phyloP scores from a whole-genome alignment of 2,888 invertebrate species.

The Agrenia bidenticulata region DNA sequence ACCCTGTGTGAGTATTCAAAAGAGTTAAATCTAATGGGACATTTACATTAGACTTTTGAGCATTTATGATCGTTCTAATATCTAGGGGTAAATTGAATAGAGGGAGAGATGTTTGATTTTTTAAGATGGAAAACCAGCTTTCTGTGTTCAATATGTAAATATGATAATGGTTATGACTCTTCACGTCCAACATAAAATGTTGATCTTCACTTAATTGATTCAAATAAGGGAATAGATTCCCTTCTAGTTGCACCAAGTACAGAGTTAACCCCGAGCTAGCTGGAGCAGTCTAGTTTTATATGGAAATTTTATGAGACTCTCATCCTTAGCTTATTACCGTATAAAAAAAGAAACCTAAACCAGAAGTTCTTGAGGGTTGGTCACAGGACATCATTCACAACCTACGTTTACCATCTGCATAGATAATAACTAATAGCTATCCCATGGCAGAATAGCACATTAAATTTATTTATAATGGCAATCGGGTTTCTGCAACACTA shows the following conservation, averaged over 20 bases:
- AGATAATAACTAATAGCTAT: too few species aligned
- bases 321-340: not conserved
- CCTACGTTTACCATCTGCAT: too few species aligned
- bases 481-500: too few species aligned
- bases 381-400: too few species aligned
- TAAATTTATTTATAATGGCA: too few species aligned
- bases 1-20: too few species aligned
- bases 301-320: slow-evolving; percentile 4
- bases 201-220: slow-evolving; percentile 22
- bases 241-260: not conserved
- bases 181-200: slow-evolving; percentile 20
- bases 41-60: not conserved
- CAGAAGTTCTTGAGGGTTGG: slow-evolving; percentile 1
- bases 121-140: slow-evolving; percentile 19
- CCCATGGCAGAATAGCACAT: too few species aligned
- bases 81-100: too few species aligned
- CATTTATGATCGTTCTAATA: too few species aligned
- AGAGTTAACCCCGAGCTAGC: slow-evolving; percentile 2
- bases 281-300: slow-evolving; percentile 2
- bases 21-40: slow-evolving; percentile 1
- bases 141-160: slow-evolving; percentile 21
- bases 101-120: slow-evolving; percentile 12
- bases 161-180: slow-evolving; percentile 22
- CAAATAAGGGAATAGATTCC: slow-evolving; percentile 19
- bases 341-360: slow-evolving; percentile 7